A percentile compares a stretch with the other conserved stretches of the same genome.
Conservation (phyloP, 2,113 vertebrate genomes). For the Sisor rabdophorus region DNA sequence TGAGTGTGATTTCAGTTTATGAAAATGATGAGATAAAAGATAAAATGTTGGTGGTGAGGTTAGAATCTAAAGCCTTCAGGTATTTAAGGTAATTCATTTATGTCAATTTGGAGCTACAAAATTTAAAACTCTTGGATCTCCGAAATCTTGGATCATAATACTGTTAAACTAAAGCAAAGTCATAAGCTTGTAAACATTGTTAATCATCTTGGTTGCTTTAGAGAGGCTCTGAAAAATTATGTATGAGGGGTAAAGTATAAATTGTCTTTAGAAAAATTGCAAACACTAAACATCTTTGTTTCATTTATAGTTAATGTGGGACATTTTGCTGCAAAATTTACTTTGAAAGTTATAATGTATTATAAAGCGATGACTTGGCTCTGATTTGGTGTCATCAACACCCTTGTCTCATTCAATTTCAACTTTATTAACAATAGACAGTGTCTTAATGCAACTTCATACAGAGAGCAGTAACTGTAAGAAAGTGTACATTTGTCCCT, state of each 20-base stretch:
- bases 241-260: background rate
- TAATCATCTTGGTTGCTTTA: background rate
- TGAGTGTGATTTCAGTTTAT: background rate
- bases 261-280: background rate
- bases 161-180: background rate
- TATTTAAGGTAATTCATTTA: no score
- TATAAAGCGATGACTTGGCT: background rate
- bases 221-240: background rate
- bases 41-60: background rate
- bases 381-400: background rate
- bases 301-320: background rate
- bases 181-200: background rate
- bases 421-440: no score
- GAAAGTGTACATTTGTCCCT: no score
- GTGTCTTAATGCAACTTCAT: no score
- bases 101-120: no score
- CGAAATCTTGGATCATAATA: background rate
- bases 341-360: background rate
- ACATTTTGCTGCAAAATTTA: background rate
- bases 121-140: no score
- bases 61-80: no score
- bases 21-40: background rate
- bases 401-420: background rate
- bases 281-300: background rate
- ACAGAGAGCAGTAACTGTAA: no score